Base-by-base conservation (phyloP, 2,888 invertebrate genomes). In the Oscheius sp. region DNA sequence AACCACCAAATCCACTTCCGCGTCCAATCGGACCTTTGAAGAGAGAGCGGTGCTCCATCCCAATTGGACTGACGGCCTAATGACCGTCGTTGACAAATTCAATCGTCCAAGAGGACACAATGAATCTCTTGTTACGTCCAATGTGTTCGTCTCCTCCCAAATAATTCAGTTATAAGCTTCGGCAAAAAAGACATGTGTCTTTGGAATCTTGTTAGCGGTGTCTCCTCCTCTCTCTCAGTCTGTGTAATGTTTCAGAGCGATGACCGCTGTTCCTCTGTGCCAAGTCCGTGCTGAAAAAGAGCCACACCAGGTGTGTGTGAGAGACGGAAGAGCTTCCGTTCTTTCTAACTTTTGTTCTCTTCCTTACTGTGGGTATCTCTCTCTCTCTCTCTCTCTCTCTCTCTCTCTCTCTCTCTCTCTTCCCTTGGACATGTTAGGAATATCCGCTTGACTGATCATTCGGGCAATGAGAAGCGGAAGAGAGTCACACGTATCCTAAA, bases 161-260 rank as follows among this genome's bases (percentile, higher is more conserved):
- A 13, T 42, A 42, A 42, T 42, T 42, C 3, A 3, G 7, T 42
- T 42, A 42, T 42, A 21, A 53, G 29, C 53, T 11, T 4, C 3
- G 42, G 7, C 4, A 42, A 7, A 42, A 42, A 42, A 42, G 42
- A 42, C 42, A 42, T 53, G 53, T 53, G n/a, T 13, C 53, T 53
- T 37, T 60, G 60, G 33, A 58, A 32, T 58, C 58, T 58, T 58
- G 32, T 58, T 58, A 21, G 21, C 32, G 32, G 33, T 58, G 11
- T 58, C 58, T 58, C 33, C 58, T 58, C 21, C 11, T 11, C 32
- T 13, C 21, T 57, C 21, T 9, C 9, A 10, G 11, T 42, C 42
- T 63, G 63, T 63, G 63, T 63, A 63, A 63, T 48, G 63, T 63
- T 63, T 63, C 63, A 63, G n/a, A 37, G 37, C n/a, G 60, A 33